These are phyloP conservation scores for Amphimedon queenslandica DNA, from an alignment of 37 sponge, comb jelly and placozoan genomes.

Conservation along the genomic window DNA sequence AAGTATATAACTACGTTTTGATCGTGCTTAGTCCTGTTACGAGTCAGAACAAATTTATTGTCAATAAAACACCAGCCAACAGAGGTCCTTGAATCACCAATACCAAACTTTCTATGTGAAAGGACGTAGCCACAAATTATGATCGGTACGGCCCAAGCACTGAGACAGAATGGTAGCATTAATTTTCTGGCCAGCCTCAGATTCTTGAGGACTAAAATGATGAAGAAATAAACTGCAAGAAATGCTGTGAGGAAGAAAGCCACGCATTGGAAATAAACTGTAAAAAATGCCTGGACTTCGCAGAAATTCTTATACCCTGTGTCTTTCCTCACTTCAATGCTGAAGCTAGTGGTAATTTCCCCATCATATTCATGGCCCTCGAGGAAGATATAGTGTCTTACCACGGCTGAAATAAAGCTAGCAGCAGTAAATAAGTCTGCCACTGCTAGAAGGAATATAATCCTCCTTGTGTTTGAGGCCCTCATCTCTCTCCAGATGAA, in stretches of 20 bases:
- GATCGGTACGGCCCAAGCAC: conserved; percentile 48
- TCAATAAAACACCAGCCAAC: conserved; percentile 49
- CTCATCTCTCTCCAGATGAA: conserved; percentile 36
- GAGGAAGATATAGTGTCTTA: not conserved
- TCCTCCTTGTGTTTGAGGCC: conserved; percentile 28
- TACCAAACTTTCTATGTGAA: conserved; percentile 8
- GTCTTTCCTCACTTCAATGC: not conserved
- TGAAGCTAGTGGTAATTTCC: no score
- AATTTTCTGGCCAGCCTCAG: conserved; percentile 11
- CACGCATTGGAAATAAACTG: conserved; percentile 35
- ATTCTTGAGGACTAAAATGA: conserved; percentile 19
- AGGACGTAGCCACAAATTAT: conserved; percentile 8
- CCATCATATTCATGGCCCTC: no score
- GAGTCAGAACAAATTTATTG: not conserved
- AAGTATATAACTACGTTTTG: conserved; percentile 11
- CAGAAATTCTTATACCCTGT: conserved; percentile 17
- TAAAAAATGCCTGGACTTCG: conserved; percentile 36
- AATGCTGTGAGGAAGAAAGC: conserved; percentile 47
- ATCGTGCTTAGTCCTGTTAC: no score
- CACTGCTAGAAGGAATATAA: conserved; percentile 52
- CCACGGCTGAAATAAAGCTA: conserved; percentile 25
- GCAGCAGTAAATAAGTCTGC: conserved; percentile 60
- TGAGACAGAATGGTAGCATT: conserved; percentile 31
- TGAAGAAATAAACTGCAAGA: conserved; percentile 47
- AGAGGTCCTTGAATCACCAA: not conserved